Conservation (phyloP, 2,797 vertebrate genomes). For the Emydoidea blandingii region DNA sequence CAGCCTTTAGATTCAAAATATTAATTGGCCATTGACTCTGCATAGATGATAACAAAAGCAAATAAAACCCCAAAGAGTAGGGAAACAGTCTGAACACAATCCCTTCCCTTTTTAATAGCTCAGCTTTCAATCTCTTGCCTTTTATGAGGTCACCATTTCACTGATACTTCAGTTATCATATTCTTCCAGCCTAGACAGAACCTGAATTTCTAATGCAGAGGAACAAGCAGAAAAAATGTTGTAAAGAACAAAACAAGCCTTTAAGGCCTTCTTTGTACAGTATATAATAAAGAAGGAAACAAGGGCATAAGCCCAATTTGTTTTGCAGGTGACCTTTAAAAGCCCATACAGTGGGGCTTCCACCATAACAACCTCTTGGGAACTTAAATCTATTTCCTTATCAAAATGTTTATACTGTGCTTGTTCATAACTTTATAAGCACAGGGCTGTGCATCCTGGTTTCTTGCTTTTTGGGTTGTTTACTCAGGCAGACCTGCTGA, state of each 20-base stretch:
- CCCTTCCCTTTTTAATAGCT: not conserved
- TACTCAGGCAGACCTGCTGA: not conserved
- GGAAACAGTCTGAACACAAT: constrained; percentile 26
- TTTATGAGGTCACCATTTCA: not conserved
- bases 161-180: not conserved
- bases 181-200: not conserved
- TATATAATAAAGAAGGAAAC: not conserved
- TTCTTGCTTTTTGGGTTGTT: constrained; percentile 21
- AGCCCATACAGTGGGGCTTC: not conserved
- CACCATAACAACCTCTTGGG: not conserved
- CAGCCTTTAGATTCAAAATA: constrained; percentile 47
- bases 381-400: not conserved
- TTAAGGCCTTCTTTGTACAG: not conserved
- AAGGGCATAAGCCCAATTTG: accelerated
- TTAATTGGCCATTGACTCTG: constrained; percentile 17
- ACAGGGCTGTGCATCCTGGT: not conserved
- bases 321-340: constrained; percentile 20
- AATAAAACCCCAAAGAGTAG: constrained; percentile 14
- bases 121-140: not conserved
- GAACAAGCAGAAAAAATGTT: not conserved
- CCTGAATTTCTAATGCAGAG: not conserved
- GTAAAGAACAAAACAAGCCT: not conserved
- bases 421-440: not conserved
- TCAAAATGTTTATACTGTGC: not conserved
- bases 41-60: constrained; percentile 19